phyloP scores from a whole-genome alignment of 2,797 vertebrate genomes.

The Numenius phaeopus region DNA sequence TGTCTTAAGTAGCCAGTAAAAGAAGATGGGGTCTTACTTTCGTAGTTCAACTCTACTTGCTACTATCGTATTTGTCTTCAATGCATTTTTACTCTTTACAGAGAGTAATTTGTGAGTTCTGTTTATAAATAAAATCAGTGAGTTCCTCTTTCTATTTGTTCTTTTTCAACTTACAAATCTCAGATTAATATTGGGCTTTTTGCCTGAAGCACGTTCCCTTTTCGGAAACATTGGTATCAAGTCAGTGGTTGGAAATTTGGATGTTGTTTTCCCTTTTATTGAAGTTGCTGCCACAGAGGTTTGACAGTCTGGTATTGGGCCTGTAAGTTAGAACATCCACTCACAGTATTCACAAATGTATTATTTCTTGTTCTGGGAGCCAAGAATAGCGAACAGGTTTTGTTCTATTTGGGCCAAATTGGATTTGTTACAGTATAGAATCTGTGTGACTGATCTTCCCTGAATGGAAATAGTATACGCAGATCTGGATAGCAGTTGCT shows the following conservation, averaged over 20 bases:
- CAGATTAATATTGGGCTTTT: not conserved
- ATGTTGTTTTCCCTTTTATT: not conserved
- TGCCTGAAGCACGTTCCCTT: not conserved
- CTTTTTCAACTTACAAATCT: not conserved
- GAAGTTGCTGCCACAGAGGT: not conserved
- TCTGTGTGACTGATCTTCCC: not conserved
- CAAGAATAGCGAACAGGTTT: not conserved
- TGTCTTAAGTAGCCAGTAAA: not conserved
- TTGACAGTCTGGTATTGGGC: not conserved
- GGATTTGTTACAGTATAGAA: not conserved
- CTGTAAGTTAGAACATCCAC: not conserved
- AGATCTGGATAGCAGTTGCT: not conserved
- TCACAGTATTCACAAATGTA: too few relatives aligned
- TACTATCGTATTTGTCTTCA: not conserved
- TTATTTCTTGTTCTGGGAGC: not conserved
- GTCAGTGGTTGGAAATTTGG: not conserved
- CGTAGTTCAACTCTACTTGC: not conserved
- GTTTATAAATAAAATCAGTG: not conserved
- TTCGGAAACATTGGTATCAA: not conserved
- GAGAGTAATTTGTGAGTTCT: not conserved
- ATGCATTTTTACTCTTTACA: not conserved
- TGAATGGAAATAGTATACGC: not conserved
- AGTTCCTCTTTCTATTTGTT: not conserved
- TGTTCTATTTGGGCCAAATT: not conserved
- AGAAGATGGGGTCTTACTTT: not conserved